These are phyloP conservation scores for Notarius lentiginosus DNA, from an alignment of 2,113 vertebrate genomes.

Conservation along the genomic window DNA sequence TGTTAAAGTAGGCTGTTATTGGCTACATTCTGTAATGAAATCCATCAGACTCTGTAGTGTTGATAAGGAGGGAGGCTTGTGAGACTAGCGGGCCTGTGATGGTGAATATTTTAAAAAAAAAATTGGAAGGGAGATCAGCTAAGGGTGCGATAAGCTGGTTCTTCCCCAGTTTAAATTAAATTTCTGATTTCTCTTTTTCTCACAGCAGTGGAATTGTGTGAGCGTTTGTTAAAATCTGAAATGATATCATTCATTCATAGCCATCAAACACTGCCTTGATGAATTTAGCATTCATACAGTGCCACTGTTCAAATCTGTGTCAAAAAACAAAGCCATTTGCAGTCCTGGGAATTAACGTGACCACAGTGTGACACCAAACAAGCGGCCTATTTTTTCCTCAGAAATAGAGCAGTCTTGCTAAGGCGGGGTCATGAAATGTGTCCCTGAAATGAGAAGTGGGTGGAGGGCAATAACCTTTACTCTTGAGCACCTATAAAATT, in stretches of 20 bases:
- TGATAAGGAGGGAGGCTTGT: background rate
- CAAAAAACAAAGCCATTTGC: conserved; percentile 69
- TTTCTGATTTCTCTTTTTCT: conserved; percentile 20
- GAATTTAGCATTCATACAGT: conserved; percentile 69
- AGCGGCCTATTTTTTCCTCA: conserved; percentile 60
- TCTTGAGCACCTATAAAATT: background rate
- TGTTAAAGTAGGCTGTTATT: background rate
- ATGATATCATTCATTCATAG: conserved; percentile 46
- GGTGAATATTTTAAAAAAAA: background rate
- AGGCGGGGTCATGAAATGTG: conserved; percentile 57
- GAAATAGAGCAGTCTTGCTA: conserved; percentile 35
- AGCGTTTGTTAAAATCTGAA: conserved; percentile 19
- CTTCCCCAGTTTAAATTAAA: background rate
- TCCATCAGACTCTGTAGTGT: background rate
- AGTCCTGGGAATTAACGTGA: conserved; percentile 46
- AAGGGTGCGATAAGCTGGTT: background rate
- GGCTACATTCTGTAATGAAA: background rate
- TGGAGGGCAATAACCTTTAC: background rate
- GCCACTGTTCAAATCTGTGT: conserved; percentile 62
- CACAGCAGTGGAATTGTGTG: conserved; percentile 7
- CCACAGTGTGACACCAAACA: conserved; percentile 61
- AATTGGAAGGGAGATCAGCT: background rate
- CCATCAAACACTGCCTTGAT: conserved; percentile 60
- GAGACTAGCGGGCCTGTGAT: background rate
- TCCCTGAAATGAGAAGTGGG: background rate